Base-by-base conservation (phyloP, 2,888 invertebrate species). In the Troides aeacus region DNA sequence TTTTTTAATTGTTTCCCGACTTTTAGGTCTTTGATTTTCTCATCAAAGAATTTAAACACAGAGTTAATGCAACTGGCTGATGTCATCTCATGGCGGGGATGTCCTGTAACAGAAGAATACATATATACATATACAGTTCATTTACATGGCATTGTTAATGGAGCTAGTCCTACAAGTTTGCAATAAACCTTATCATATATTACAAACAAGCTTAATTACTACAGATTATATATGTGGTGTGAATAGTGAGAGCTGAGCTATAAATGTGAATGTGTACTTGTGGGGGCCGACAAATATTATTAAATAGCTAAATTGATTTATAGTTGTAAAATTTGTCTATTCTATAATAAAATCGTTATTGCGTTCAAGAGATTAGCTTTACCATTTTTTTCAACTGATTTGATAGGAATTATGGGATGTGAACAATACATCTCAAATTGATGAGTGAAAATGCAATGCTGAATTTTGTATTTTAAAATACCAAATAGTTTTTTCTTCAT, bases 71-170 rank as follows among this genome's bases (percentile, higher is more conserved):
- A 94, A 46, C 93, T 85, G 80, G 93, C 93, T 4, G 95, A 95
- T 21, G 95, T 95, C 95, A 95, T 94, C 80, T 96, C 96, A 83
- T 96, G 96, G 79, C 94, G 93, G 46, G 88, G 84, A 77, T 94
- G 94, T 65, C 94, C 94, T 94, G 87, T 7, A 86, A 89, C 73
- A 75, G 72, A 67, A 67, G 69, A 68, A 63, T 1, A 50, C 30
- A 58, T 46, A 46, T 46, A 64, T 30, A 30, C 46, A 56, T 39
- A 8, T 66, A 61, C 4, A 18, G 18, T n/a, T 53, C n/a, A 53
- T 6, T 53, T 53, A 53, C n/a, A n/a, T 18, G 18, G n/a, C 6
- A n/a, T n/a, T 18, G 18, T n/a, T 53, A 53, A 53, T 8, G 6
- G 18, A 18, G 6, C 53, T 53, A 53, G 6, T n/a, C n/a, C 53